Conservation (phyloP, 2,113 vertebrate species). For the Myrmecophaga tridactyla region DNA sequence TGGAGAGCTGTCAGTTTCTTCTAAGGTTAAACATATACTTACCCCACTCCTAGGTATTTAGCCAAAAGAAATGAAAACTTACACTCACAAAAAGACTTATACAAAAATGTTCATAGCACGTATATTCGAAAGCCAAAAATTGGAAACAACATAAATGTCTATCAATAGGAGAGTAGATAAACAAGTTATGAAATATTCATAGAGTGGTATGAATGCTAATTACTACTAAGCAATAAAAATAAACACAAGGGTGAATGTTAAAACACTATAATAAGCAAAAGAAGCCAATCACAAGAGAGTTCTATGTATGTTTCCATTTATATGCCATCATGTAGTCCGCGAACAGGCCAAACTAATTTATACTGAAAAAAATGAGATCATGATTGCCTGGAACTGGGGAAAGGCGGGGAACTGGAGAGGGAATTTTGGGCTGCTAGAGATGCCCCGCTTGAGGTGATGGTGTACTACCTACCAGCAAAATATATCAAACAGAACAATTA, state of each 20-base stretch:
- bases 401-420: background rate
- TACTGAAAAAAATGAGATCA: background rate
- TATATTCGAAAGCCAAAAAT: background rate
- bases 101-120: background rate
- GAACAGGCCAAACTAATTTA: background rate
- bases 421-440: background rate
- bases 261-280: background rate
- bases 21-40: background rate
- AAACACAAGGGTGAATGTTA: background rate
- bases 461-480: background rate
- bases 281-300: background rate
- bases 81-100: background rate
- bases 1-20: background rate
- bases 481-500: background rate
- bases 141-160: background rate
- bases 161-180: background rate
- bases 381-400: background rate
- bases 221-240: background rate
- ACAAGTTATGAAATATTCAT: background rate
- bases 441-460: background rate
- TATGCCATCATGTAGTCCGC: too few relatives aligned
- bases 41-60: background rate
- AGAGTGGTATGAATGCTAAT: background rate
- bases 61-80: slow-evolving; percentile 18
- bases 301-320: background rate